Evolutionary conservation across 2,888 invertebrate species (phyloP).

Genomic region (Cosmia pyralina): DNA sequence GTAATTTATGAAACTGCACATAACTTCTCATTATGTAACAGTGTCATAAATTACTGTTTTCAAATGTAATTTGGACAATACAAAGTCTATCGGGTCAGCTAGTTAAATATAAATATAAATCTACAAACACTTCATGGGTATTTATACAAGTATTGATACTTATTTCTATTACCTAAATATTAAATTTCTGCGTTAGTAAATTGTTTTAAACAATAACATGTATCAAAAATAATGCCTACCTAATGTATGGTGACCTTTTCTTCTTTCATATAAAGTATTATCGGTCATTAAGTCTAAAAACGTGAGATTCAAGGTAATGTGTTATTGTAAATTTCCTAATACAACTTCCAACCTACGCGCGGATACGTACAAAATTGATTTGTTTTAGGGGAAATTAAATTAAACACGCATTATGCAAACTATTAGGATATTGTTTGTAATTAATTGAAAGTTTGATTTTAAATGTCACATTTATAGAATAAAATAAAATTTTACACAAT

Average conservation of each 20-base stretch:
- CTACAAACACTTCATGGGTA: conserved; percentile 2
- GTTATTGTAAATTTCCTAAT: conserved; percentile 43
- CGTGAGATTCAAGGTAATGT: conserved; percentile 51
- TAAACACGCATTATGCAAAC: conserved; percentile 8
- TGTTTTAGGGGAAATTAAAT: conserved; percentile 21
- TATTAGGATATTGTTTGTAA: not conserved
- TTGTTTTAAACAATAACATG: conserved; percentile 6
- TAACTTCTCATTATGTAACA: too few relatives aligned
- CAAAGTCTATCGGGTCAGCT: too few relatives aligned
- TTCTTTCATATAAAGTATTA: conserved; percentile 30
- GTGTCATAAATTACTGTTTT: too few relatives aligned
- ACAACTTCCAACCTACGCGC: conserved; percentile 5
- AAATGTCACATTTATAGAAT: not conserved
- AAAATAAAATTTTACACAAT: not conserved
- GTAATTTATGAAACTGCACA: too few relatives aligned
- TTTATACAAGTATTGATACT: too few relatives aligned
- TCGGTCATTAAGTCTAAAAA: conserved; percentile 42
- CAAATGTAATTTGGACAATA: too few relatives aligned
- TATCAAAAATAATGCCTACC: conserved; percentile 1
- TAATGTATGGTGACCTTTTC: conserved; percentile 42
- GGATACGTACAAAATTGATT: conserved; percentile 23
- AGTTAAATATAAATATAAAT: conserved; percentile 8
- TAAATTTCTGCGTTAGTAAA: conserved; percentile 1
- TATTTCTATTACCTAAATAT: not conserved
- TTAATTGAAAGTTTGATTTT: not conserved